These are phyloP conservation scores for Chrysomallon squamiferum DNA, from an alignment of 1,140 invertebrate genomes.

Conservation along the genomic window DNA sequence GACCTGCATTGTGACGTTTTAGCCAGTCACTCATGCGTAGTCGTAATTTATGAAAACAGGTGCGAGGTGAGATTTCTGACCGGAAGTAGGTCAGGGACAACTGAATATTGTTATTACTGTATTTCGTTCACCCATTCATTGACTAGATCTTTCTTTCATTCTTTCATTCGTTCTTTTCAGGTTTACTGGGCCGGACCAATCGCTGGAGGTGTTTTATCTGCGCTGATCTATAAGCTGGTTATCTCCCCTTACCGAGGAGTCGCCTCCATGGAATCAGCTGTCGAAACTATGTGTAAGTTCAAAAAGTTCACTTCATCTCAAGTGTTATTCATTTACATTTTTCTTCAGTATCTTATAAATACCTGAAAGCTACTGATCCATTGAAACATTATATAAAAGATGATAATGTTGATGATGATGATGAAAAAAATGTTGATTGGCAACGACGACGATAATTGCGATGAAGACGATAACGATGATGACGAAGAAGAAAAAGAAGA, in stretches of 20 bases:
- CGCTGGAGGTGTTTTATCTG: slow-evolving; percentile 77
- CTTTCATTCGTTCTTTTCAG: too few relatives aligned
- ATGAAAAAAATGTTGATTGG: background rate
- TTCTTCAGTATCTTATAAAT: background rate
- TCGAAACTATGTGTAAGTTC: slow-evolving; percentile 44
- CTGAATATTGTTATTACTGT: too few relatives aligned
- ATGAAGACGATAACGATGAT: background rate
- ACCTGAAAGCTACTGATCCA: background rate
- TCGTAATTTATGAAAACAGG: too few relatives aligned
- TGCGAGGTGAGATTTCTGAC: too few relatives aligned
- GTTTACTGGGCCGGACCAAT: slow-evolving; percentile 92
- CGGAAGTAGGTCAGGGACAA: too few relatives aligned
- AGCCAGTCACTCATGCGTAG: too few relatives aligned
- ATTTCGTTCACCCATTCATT: too few relatives aligned
- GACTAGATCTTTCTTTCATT: too few relatives aligned
- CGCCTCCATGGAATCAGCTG: slow-evolving; percentile 34
- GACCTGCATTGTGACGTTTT: too few relatives aligned
- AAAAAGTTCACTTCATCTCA: background rate
- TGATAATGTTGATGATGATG: background rate
- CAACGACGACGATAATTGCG: background rate
- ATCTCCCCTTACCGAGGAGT: slow-evolving; percentile 63
- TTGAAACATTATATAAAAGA: background rate
- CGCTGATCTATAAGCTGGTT: slow-evolving; percentile 78
- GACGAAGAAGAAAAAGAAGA: too few relatives aligned
- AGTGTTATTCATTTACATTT: background rate